A percentile compares a stretch with the other conserved stretches of the same genome.
Evolutionary conservation across 2,113 vertebrate species (phyloP).

Genomic region (Scolopax mira): DNA sequence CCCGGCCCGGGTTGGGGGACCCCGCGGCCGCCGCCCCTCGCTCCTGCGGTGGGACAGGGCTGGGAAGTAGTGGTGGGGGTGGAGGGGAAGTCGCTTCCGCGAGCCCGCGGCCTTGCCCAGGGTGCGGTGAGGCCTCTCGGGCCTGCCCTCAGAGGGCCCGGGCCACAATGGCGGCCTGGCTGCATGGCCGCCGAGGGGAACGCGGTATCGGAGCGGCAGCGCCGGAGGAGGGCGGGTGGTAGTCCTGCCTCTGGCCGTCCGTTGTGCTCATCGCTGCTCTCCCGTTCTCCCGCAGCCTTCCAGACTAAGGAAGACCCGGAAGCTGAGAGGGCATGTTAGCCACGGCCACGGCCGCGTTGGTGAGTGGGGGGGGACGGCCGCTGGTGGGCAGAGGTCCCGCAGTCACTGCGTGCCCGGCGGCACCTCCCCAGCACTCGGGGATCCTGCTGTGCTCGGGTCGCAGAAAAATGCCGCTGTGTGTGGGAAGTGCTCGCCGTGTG

Average conservation of each 20-base stretch:
- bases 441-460: rapidly evolving
- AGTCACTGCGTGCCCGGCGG: rapidly evolving
- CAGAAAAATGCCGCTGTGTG: rapidly evolving
- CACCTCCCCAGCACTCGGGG: rapidly evolving
- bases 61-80: too few relatives aligned
- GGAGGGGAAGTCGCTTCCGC: too few relatives aligned
- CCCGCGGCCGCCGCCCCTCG: rapidly evolving
- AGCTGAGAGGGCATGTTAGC: slow-evolving; percentile 90
- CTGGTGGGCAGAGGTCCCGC: rapidly evolving
- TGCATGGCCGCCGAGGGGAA: background rate
- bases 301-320: slow-evolving; percentile 85
- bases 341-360: slow-evolving; percentile 90
- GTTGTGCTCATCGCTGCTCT: background rate
- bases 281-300: slow-evolving; percentile 72
- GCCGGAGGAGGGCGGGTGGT: background rate
- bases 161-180: background rate
- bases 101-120: background rate
- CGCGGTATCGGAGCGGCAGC: background rate
- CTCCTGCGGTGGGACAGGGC: rapidly evolving
- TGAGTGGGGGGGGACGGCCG: slow-evolving; percentile 52
- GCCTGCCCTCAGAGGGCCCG: background rate
- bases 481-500: rapidly evolving
- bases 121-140: background rate
- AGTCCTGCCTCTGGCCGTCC: rapidly evolving
- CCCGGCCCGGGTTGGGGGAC: rapidly evolving